Conservation (phyloP, 2,888 invertebrate genomes). For the Arctia plantaginis region DNA sequence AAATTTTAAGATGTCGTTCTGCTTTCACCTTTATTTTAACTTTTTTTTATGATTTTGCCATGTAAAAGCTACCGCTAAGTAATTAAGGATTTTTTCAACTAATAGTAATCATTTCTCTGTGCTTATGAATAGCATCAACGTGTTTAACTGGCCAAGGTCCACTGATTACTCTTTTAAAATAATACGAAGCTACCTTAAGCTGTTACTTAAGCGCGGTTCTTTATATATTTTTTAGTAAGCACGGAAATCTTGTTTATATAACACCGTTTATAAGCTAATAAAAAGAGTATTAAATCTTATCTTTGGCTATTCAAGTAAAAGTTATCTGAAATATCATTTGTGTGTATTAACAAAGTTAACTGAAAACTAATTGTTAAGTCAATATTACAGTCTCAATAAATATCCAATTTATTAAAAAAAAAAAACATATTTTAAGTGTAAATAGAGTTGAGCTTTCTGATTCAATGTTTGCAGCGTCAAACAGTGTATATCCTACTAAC, state of each 20-base stretch:
- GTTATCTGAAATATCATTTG: too few species aligned
- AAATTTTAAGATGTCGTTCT: neutral
- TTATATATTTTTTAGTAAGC: too few species aligned
- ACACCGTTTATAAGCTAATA: too few species aligned
- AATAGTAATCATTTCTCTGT: neutral
- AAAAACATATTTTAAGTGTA: too few species aligned
- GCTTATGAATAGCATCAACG: neutral
- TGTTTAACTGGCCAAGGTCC: neutral
- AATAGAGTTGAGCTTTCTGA: neutral
- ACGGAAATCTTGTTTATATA: too few species aligned
- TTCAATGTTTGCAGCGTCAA: neutral
- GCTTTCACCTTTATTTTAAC: neutral
- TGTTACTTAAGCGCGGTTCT: too few species aligned
- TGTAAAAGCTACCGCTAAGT: neutral
- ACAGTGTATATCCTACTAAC: neutral
- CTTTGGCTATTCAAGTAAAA: too few species aligned
- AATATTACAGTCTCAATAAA: neutral
- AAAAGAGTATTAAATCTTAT: too few species aligned
- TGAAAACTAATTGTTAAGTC: neutral
- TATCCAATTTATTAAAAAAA: too few species aligned
- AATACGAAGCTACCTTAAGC: neutral
- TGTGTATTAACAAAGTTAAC: too few species aligned
- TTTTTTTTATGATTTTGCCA: neutral
- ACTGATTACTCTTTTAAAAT: neutral
- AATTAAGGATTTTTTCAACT: neutral